A percentile compares a stretch with the other conserved stretches of the same genome.
phyloP scores from a whole-genome alignment of 2,113 vertebrate genomes.

The Miniopterus natalensis region DNA sequence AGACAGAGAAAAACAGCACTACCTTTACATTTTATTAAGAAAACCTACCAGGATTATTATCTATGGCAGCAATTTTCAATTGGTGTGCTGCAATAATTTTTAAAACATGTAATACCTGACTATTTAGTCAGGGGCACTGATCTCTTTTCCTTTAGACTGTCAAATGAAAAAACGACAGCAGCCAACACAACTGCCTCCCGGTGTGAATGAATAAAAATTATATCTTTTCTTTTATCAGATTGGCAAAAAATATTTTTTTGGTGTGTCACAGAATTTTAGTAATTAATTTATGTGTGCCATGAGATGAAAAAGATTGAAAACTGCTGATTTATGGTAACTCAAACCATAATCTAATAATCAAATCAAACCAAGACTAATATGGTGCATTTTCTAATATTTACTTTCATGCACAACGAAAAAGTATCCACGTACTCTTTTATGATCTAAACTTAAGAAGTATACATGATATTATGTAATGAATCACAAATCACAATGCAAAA shows the following conservation, averaged over 20 bases:
- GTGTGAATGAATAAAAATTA: background rate
- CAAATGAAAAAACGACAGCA: background rate
- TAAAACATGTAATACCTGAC: background rate
- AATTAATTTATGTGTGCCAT: background rate
- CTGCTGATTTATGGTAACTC: background rate
- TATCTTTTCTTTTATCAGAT: background rate
- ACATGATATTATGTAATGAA: slow-evolving; percentile 10
- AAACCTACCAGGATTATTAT: slow-evolving; percentile 22
- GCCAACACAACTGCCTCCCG: background rate
- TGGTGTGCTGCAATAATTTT: background rate
- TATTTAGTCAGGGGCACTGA: background rate
- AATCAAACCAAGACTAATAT: slow-evolving; percentile 44
- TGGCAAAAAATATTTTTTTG: background rate
- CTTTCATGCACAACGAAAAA: slow-evolving; percentile 19
- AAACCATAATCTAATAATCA: slow-evolving; percentile 28
- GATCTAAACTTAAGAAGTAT: slow-evolving; percentile 24
- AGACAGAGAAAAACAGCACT: slow-evolving; percentile 47
- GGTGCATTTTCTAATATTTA: slow-evolving; percentile 50
- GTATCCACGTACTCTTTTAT: slow-evolving; percentile 29
- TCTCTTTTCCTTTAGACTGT: background rate
- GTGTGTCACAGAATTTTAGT: background rate
- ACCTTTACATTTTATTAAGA: slow-evolving; percentile 4
- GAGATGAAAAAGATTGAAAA: background rate
- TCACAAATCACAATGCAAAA: slow-evolving; percentile 55
- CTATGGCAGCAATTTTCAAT: background rate